Evolutionary conservation across 2,113 vertebrate genomes (phyloP), one percentile per base, ranked within the genome.

Genomic region (Coptodon bakossiorum): DNA sequence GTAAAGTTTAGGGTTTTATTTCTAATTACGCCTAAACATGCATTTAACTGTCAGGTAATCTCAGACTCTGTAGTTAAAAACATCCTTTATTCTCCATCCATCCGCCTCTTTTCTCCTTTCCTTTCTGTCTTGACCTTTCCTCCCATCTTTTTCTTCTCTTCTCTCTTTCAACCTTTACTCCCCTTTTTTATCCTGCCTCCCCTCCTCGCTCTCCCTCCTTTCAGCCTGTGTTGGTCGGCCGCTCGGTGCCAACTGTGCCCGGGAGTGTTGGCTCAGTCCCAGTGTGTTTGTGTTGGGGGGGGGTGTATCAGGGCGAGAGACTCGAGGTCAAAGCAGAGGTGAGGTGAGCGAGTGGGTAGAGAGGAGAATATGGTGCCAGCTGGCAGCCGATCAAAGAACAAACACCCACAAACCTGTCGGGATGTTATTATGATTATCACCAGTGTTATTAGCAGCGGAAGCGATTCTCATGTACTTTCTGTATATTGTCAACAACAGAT

Each of bases 381-480:
- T 97, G 96, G 96, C 96, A 82, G 43, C 31, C 1, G 87, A 95
- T 95, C 96, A 94, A 14, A 94, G 87, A 85, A 81, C 90, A 88
- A 90, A 90, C 88, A 79, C 52, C 92, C 89, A 80, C 81, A 71
- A 86, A 87, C 88, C 92, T 89, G 86, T 88, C 73, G 85, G 86
- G 14, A 68, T 86, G 40, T 81, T 78, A 79, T 59, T 29, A 73
- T 38, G 16, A 31, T 66, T 17, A 82, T 31, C 36, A 71, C 19
- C 36, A 79, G 7, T 22, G 82, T 31, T 43, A 86, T 24, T n/a
- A 78, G 13, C 7, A 50, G 24, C 7, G 43, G 71, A 76, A 48
- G 24, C 14, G 6, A 29, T 76, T 76, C 71, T 48, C 24, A 50
- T 76, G 43, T 29, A 76, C 40, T 78, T 78, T 50, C 43, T 78